Conservation (phyloP, 2,113 vertebrate species). For the Origma solitaria region DNA sequence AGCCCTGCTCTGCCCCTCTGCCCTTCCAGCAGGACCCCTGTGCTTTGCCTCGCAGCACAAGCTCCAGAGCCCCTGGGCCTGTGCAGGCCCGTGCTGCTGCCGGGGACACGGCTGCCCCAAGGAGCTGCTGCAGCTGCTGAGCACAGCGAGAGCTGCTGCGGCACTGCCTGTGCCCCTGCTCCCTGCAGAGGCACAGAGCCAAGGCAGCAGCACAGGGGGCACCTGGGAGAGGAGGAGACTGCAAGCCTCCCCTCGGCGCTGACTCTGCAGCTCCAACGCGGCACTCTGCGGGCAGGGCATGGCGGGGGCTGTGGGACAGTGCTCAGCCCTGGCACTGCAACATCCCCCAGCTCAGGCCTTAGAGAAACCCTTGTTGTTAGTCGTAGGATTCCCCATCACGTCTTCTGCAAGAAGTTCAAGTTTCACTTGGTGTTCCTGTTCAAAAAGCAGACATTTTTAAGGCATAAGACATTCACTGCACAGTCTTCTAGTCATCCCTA, state of each 20-base stretch:
- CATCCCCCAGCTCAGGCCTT: not conserved
- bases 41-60: not conserved
- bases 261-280: not conserved
- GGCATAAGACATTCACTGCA: not conserved
- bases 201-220: fast-evolving
- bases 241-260: fast-evolving
- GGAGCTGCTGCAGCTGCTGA: not conserved
- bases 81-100: fast-evolving
- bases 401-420: not conserved
- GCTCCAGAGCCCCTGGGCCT: not conserved
- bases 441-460: not conserved
- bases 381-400: fast-evolving
- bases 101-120: not conserved
- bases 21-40: not conserved
- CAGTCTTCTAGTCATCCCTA: not conserved
- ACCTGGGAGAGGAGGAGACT: not conserved
- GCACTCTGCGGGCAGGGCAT: not conserved
- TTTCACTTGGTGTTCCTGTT: not conserved
- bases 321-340: not conserved
- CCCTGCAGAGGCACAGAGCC: not conserved
- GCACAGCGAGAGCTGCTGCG: not conserved
- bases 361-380: no score
- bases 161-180: not conserved
- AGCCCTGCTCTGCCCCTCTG: not conserved
- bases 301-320: not conserved